Conservation (phyloP, 1,140 invertebrate species). For the Spodoptera frugiperda region DNA sequence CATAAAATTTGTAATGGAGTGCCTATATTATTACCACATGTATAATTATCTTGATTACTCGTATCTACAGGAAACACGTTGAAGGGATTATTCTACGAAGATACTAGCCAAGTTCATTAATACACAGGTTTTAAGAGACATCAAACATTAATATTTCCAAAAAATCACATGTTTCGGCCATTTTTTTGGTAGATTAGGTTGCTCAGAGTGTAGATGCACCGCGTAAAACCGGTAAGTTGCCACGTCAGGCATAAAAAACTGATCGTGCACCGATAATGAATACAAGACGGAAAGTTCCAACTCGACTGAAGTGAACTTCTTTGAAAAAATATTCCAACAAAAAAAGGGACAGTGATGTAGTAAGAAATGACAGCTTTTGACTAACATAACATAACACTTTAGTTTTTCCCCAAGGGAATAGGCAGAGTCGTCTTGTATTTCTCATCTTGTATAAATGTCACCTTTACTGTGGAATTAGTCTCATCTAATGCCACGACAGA, state of each 20-base stretch:
- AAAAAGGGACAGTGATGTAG: conserved; percentile 3
- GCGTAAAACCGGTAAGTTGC: conserved; percentile 31
- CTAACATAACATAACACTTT: no score
- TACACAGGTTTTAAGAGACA: no score
- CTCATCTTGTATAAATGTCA: no score
- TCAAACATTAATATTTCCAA: neutral
- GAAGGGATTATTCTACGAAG: no score
- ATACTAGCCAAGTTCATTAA: no score
- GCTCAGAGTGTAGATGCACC: conserved; percentile 13
- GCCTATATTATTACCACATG: neutral
- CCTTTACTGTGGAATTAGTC: no score
- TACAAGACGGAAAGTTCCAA: conserved; percentile 29
- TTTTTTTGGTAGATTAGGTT: conserved; percentile 3
- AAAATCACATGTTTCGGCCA: neutral
- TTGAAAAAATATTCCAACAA: conserved; percentile 22
- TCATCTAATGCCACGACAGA: no score
- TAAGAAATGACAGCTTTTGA: neutral
- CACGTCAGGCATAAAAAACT: conserved; percentile 35
- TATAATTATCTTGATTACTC: neutral
- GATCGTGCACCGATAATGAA: conserved; percentile 31
- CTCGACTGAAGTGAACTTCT: neutral
- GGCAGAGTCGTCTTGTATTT: neutral
- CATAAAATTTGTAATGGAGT: conserved; percentile 2
- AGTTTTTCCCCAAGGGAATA: neutral
- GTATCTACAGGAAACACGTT: neutral